A percentile compares a stretch with the other conserved stretches of the same genome.
Evolutionary conservation across 2,888 invertebrate genomes (phyloP).

Genomic region (Drosophila nigritarsus): DNA sequence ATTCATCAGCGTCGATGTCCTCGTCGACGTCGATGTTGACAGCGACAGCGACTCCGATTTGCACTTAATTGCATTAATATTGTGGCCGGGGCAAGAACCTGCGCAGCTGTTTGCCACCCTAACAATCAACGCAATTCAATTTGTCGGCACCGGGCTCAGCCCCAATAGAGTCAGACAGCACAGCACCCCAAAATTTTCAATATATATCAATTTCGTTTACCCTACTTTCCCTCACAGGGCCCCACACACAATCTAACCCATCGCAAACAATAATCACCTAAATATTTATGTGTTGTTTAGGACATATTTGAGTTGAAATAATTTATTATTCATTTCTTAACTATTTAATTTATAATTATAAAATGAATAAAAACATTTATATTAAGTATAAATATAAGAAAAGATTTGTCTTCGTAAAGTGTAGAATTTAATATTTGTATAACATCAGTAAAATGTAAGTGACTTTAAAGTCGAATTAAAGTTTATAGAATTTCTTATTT

Average conservation of each 20-base stretch:
- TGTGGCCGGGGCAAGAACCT: constrained; percentile 56
- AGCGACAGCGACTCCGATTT: constrained; percentile 59
- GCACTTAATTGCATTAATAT: constrained; percentile 79
- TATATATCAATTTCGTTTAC: constrained; percentile 55
- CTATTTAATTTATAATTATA: background rate
- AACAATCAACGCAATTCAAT: constrained; percentile 76
- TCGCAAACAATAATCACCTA: background rate
- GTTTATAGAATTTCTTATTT: background rate
- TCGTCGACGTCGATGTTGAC: constrained; percentile 25
- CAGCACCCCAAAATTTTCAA: constrained; percentile 37
- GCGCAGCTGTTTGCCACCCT: constrained; percentile 20
- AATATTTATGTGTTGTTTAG: background rate
- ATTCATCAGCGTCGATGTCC: constrained; percentile 12
- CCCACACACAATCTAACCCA: background rate
- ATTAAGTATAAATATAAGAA: background rate
- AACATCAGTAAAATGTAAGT: background rate
- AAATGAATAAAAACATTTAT: background rate
- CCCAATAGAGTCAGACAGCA: constrained; percentile 38
- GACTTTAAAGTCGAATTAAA: background rate
- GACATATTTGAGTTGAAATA: background rate
- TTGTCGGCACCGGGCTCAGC: constrained; percentile 57
- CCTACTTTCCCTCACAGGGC: background rate
- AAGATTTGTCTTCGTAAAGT: background rate
- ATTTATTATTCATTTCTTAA: background rate
- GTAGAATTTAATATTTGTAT: background rate